Base-by-base conservation (phyloP, 2,888 invertebrate genomes). In the Lordiphosa andalusiaca region DNA sequence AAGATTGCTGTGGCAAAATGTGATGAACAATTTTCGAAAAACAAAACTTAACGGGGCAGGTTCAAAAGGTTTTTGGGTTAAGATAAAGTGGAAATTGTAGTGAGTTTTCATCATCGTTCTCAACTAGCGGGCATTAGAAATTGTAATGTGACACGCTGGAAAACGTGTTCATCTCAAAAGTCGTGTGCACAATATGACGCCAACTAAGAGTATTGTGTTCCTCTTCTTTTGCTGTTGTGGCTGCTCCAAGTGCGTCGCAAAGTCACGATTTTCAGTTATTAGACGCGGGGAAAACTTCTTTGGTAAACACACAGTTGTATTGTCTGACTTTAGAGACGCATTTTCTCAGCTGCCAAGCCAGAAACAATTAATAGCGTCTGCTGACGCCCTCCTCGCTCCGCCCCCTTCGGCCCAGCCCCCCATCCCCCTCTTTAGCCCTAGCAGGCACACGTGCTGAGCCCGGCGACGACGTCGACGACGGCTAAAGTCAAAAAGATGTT, bases 221-320 rank as follows among this genome's bases (percentile, higher is more conserved):
- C 39, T 56, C n/a, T 54, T 48, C 60, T 48, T 49, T 56, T 47
- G 44, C 49, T 55, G 51, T 44, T 46, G 51, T 42, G 40, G 55
- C 54, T 66, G n/a, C 65, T 63, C 77, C 77, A 80, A 75, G 82
- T 71, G 64, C 67, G 70, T 62, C 82, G 84, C 84, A 81, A 69
- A 81, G 86, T 82, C 82, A 82, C 82, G 82, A 85, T 84, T 85
- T 77, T 71, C 77, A 77, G 78, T 74, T 84, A 84, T 82, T 72
- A 74, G 69, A 77, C 55, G 69, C 36, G 37, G 73, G 64, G 42
- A 67, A 78, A 83, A 65, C 70, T 75, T 74, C 61, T 55, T 13
- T 33, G 46, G 35, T 25, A 39, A 10, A 9, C 30, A 39, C 35
- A 30, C 30, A 30, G 30, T 30, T 30, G 30, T 57, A 72, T 64